Evolutionary conservation across 2,113 vertebrate species (phyloP).

Genomic region (Mesoclemmys tuberculata): DNA sequence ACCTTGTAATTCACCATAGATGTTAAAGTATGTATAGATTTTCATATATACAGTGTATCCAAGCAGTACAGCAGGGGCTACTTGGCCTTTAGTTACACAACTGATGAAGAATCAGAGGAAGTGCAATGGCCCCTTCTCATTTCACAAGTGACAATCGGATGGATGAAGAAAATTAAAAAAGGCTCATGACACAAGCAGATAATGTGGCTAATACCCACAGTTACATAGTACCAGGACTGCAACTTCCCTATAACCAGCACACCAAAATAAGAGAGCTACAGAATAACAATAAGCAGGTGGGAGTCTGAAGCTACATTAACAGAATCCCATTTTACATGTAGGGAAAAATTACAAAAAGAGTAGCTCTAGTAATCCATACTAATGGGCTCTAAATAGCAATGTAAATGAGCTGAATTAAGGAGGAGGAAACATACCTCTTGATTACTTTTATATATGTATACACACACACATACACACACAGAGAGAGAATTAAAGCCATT

Average conservation of each 20-base stretch:
- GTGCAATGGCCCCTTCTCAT: not conserved
- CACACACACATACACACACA: not conserved
- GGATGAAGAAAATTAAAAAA: not conserved
- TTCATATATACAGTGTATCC: not conserved
- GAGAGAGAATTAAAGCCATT: not conserved
- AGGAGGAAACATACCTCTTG: constrained; percentile 34
- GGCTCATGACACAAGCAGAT: not conserved
- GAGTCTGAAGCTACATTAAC: constrained; percentile 34
- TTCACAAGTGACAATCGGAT: not conserved
- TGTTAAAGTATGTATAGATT: not conserved
- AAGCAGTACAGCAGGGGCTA: not conserved
- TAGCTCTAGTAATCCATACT: constrained; percentile 41
- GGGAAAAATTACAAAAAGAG: not conserved
- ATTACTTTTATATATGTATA: not conserved
- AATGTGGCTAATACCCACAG: not conserved
- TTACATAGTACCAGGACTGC: not conserved
- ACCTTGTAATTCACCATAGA: not conserved
- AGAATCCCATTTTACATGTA: constrained; percentile 41
- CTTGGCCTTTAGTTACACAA: not conserved
- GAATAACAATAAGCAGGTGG: constrained; percentile 42
- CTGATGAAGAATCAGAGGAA: not conserved
- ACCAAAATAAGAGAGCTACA: constrained; percentile 19
- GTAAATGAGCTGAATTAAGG: constrained; percentile 40
- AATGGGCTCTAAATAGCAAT: constrained; percentile 23
- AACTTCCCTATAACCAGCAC: not conserved